phyloP scores from a whole-genome alignment of 1,140 invertebrate species.

The Drosophila subobscura region DNA sequence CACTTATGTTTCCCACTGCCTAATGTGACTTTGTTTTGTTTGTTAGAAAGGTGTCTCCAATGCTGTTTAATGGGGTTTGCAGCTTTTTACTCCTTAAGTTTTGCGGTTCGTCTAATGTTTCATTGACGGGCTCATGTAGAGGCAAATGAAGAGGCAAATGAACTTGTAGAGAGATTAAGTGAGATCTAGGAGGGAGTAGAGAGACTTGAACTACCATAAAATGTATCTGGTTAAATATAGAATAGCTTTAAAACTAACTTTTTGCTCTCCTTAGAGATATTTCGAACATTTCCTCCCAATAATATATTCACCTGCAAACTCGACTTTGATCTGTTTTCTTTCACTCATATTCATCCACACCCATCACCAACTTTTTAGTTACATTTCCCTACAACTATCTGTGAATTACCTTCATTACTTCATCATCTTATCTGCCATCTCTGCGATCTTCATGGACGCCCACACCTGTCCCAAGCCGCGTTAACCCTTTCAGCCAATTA shows the following conservation, averaged over 20 bases:
- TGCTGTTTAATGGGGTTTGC: no score
- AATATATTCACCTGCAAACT: no score
- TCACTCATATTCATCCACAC: no score
- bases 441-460: neutral
- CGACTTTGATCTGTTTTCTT: no score
- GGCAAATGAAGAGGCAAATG: neutral
- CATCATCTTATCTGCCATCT: neutral
- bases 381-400: neutral
- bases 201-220: neutral
- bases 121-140: neutral
- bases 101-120: constrained; percentile 18
- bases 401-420: neutral
- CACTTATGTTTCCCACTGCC: neutral
- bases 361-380: neutral
- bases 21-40: neutral
- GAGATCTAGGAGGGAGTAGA: no score
- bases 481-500: constrained; percentile 63
- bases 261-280: neutral
- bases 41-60: constrained; percentile 1
- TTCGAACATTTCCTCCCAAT: no score
- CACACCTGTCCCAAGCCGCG: constrained; percentile 23
- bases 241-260: neutral
- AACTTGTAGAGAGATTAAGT: neutral
- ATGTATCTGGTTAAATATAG: neutral
- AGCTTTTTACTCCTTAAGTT: neutral